Evolutionary conservation across 2,888 invertebrate species (phyloP).

Genomic region (Gerris lacustris): DNA sequence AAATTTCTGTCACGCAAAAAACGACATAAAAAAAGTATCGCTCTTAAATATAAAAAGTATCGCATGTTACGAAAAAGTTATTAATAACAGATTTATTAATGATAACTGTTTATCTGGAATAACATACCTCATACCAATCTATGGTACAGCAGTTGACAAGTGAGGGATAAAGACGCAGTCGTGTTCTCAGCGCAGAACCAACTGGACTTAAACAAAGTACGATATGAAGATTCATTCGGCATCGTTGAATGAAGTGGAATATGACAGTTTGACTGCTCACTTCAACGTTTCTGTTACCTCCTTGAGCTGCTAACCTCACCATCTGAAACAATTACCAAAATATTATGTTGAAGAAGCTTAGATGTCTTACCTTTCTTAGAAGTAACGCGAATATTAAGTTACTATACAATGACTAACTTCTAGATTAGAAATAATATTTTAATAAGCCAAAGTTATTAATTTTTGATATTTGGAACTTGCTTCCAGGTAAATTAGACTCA

Average conservation of each 20-base stretch:
- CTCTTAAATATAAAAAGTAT: too few relatives aligned
- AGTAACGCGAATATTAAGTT: neutral
- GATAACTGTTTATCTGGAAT: too few relatives aligned
- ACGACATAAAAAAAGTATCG: too few relatives aligned
- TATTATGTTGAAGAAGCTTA: neutral
- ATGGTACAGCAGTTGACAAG: slow-evolving; percentile 80
- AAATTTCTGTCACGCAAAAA: too few relatives aligned
- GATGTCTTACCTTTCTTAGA: neutral
- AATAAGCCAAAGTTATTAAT: neutral
- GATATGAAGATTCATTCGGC: slow-evolving; percentile 66
- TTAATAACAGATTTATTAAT: too few relatives aligned
- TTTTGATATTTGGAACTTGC: too few relatives aligned
- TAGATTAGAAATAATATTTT: neutral
- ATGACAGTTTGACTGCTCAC: slow-evolving; percentile 62
- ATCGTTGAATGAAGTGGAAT: slow-evolving; percentile 62
- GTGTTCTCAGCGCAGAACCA: slow-evolving; percentile 62
- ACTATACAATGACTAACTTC: slow-evolving; percentile 17
- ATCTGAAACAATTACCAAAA: slow-evolving; percentile 33
- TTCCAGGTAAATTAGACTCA: too few relatives aligned
- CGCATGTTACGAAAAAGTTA: too few relatives aligned
- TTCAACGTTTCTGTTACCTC: slow-evolving; percentile 66
- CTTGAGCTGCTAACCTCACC: slow-evolving; percentile 57
- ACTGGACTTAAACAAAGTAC: slow-evolving; percentile 78
- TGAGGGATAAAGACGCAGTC: slow-evolving; percentile 67
- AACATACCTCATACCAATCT: slow-evolving; percentile 63